A percentile compares a stretch with the other conserved stretches of the same genome.
phyloP scores from a whole-genome alignment of 2,888 invertebrate genomes.

The Drosophila austrosaltans region DNA sequence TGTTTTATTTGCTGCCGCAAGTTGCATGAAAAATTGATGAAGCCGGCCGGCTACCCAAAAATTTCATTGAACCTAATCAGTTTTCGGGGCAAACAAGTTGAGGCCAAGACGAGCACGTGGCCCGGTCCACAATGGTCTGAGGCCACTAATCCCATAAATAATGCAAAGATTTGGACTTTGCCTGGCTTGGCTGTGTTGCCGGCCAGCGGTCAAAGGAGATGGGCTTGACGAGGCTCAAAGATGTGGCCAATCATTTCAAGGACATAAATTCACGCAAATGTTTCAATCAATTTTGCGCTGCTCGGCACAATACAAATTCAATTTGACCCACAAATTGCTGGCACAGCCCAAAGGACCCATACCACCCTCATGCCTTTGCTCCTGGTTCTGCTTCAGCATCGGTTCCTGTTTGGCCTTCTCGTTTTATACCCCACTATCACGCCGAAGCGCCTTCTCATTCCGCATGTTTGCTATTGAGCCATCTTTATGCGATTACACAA shows the following conservation, averaged over 20 bases:
- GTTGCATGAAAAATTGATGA: constrained; percentile 71
- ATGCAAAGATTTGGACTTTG: constrained; percentile 56
- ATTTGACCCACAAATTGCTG: constrained; percentile 76
- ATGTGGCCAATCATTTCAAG: constrained; percentile 74
- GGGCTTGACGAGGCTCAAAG: constrained; percentile 40
- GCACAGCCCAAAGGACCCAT: constrained; percentile 52
- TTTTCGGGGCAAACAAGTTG: constrained; percentile 69
- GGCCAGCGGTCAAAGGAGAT: constrained; percentile 23
- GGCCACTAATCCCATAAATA: constrained; percentile 75
- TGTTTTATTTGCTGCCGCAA: constrained; percentile 66
- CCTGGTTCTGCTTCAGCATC: neutral
- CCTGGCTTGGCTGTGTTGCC: constrained; percentile 13
- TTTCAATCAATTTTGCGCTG: constrained; percentile 74
- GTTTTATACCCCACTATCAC: constrained; percentile 27
- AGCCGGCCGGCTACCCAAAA: constrained; percentile 41
- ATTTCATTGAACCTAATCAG: constrained; percentile 77
- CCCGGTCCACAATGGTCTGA: constrained; percentile 38
- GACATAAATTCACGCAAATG: constrained; percentile 77
- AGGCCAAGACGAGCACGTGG: constrained; percentile 57
- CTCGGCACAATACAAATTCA: constrained; percentile 75
- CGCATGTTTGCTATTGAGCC: constrained; percentile 67
- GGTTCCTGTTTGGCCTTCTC: constrained; percentile 2
- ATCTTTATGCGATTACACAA: constrained; percentile 75
- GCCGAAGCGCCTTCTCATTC: constrained; percentile 39
- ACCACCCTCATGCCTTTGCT: neutral